Percentiles rank a stretch among this genome's conserved stretches.
phyloP scores from a whole-genome alignment of 53 echinoderm and acorn worm species.

The Paelopatides confundens region DNA sequence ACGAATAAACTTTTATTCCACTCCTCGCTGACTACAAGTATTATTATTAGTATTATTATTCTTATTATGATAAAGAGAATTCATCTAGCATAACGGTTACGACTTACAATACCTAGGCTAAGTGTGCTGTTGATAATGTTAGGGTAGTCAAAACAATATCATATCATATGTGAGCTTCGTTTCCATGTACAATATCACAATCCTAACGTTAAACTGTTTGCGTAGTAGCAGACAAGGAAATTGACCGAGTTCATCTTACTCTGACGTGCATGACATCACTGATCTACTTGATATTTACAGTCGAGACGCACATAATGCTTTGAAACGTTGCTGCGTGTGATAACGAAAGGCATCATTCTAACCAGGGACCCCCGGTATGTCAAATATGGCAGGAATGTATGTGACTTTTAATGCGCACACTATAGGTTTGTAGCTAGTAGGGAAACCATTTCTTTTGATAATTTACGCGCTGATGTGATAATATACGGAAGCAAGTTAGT shows the following conservation, averaged over 20 bases:
- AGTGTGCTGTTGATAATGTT: no score
- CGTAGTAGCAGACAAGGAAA: no score
- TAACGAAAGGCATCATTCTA: background rate
- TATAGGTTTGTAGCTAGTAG: background rate
- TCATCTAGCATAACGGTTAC: no score
- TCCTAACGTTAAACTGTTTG: no score
- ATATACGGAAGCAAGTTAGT: background rate
- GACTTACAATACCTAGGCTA: no score
- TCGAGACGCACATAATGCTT: background rate
- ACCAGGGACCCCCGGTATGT: constrained; percentile 15
- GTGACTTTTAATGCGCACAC: background rate
- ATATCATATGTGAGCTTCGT: no score
- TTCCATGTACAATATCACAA: no score
- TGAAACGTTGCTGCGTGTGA: background rate
- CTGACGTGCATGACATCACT: background rate
- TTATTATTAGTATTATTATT: no score
- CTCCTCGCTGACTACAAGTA: no score
- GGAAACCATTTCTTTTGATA: background rate
- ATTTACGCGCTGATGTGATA: background rate
- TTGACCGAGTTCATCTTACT: background rate
- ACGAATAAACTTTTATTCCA: no score
- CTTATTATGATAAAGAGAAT: no score
- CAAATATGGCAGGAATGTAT: constrained; percentile 11
- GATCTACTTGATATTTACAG: background rate
- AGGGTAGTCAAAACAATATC: no score